Evolutionary conservation across 2,797 vertebrate genomes (phyloP).

Genomic region (Tragopan temminckii): DNA sequence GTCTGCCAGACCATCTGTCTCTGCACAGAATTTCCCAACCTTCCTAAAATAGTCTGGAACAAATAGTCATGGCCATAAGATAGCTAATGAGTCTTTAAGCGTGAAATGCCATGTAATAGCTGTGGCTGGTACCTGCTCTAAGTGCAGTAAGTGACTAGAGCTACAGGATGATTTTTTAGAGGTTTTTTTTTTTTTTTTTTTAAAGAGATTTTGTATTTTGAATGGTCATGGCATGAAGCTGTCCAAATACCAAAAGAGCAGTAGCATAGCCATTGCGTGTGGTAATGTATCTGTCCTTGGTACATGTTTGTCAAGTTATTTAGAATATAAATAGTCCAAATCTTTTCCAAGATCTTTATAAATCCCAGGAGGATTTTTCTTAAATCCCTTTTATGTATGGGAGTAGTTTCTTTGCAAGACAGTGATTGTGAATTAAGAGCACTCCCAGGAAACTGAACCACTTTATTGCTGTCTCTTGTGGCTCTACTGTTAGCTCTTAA

Average conservation of each 20-base stretch:
- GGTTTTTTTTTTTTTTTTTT: too few relatives aligned
- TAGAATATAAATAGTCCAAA: neutral
- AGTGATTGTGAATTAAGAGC: neutral
- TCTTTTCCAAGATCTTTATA: conserved; percentile 17
- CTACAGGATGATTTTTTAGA: neutral
- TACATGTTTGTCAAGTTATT: neutral
- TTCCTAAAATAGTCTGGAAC: conserved; percentile 50
- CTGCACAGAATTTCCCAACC: conserved; percentile 15
- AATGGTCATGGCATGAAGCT: neutral
- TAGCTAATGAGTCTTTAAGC: conserved; percentile 25
- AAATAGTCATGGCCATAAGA: conserved; percentile 33
- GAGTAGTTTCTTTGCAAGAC: neutral
- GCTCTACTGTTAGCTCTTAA: neutral
- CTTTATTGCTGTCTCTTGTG: neutral
- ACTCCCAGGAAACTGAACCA: neutral
- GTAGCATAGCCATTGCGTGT: neutral
- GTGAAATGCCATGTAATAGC: conserved; percentile 22
- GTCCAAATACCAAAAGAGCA: neutral
- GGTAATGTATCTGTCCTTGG: neutral
- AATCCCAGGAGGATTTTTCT: neutral
- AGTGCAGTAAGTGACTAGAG: neutral
- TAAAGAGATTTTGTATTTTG: neutral
- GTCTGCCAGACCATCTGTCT: conserved; percentile 58
- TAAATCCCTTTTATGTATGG: neutral
- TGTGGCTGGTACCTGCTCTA: neutral